A percentile compares a stretch with the other conserved stretches of the same genome.
Conservation (phyloP, 2,797 vertebrate genomes). For the Rhinoraja longicauda region DNA sequence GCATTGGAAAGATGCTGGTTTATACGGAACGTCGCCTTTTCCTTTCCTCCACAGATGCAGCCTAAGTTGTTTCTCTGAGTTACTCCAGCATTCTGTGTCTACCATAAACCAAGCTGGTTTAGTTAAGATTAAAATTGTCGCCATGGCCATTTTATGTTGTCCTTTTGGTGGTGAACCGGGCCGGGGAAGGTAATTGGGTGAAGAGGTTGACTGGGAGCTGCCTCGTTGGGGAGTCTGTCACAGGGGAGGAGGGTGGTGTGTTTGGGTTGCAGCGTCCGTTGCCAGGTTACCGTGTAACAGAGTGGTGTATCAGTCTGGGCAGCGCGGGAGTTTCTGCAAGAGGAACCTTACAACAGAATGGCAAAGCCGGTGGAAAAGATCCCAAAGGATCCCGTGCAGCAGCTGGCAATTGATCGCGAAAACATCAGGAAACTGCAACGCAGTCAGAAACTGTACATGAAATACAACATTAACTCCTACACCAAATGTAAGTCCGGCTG, state of each 20-base stretch:
- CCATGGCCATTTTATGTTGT: too few relatives aligned
- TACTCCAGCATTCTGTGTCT: too few relatives aligned
- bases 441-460: not conserved
- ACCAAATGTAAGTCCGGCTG: slow-evolving; percentile 2
- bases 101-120: not conserved
- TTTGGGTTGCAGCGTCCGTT: not conserved
- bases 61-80: too few relatives aligned
- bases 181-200: too few relatives aligned
- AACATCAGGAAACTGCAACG: slow-evolving; percentile 7
- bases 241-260: not conserved
- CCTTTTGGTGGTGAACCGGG: too few relatives aligned
- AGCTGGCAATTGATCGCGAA: not conserved
- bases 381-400: not conserved
- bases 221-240: too few relatives aligned
- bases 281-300: not conserved
- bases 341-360: not conserved
- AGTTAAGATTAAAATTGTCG: not conserved
- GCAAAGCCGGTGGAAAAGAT: not conserved
- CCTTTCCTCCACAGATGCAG: too few relatives aligned
- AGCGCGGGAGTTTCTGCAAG: too few relatives aligned
- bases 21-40: too few relatives aligned
- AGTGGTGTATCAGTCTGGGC: not conserved
- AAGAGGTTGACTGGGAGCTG: too few relatives aligned
- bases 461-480: slow-evolving; percentile 17
- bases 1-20: too few relatives aligned